Percentiles rank a stretch among this genome's conserved stretches.
Conservation (phyloP, 2,888 invertebrate genomes). For the Achlya flavicornis region DNA sequence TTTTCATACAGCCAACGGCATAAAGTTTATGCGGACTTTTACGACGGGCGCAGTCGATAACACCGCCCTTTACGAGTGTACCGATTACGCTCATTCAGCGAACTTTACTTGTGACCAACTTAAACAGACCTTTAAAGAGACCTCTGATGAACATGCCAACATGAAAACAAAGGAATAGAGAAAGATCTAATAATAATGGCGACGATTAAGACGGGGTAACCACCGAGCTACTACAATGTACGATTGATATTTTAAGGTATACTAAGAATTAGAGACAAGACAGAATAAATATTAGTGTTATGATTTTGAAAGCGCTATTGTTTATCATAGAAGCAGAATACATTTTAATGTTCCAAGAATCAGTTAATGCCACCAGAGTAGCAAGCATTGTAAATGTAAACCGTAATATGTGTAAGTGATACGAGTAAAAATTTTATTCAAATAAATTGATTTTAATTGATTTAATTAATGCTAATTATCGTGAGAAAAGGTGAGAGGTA, state of each 20-base stretch:
- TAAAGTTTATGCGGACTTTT: slow-evolving; percentile 60
- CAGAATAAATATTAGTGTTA: slow-evolving; percentile 40
- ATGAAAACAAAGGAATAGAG: neutral
- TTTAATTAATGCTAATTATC: slow-evolving; percentile 11
- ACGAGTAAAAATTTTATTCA: neutral
- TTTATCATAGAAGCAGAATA: neutral
- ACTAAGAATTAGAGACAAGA: slow-evolving; percentile 42
- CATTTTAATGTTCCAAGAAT: neutral
- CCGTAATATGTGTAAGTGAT: neutral
- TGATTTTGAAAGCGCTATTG: slow-evolving; percentile 7
- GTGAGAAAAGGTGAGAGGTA: neutral
- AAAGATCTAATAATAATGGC: slow-evolving; percentile 32
- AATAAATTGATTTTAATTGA: slow-evolving; percentile 1
- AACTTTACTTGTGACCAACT: slow-evolving; percentile 21
- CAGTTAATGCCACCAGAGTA: neutral
- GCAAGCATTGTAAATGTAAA: neutral
- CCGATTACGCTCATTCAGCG: slow-evolving; percentile 57
- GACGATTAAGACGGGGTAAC: slow-evolving; percentile 10
- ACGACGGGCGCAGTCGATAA: slow-evolving; percentile 59
- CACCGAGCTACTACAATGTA: slow-evolving; percentile 41
- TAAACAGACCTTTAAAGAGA: neutral
- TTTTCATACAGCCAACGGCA: slow-evolving; percentile 56
- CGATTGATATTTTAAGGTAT: slow-evolving; percentile 43
- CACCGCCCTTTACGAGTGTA: slow-evolving; percentile 56
- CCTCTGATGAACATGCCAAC: neutral